phyloP scores from a whole-genome alignment of 2,113 vertebrate genomes.

The Oophaga pumilio region DNA sequence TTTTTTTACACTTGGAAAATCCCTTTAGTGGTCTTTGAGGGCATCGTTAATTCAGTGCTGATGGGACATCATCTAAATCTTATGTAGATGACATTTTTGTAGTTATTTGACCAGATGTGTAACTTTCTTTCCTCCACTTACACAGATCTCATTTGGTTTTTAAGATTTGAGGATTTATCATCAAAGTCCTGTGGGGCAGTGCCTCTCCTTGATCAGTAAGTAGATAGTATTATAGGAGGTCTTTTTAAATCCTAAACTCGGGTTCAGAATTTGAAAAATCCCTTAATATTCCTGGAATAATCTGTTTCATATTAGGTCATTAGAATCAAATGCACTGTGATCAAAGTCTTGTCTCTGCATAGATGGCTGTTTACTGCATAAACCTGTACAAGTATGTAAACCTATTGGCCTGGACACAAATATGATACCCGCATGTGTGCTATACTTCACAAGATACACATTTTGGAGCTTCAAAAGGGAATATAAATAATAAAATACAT shows the following conservation, averaged over 20 bases:
- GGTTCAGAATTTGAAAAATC: constrained; percentile 3
- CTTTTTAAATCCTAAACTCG: neutral
- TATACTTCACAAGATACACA: neutral
- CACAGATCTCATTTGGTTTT: neutral
- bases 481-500: neutral
- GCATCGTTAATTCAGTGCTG: neutral
- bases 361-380: neutral
- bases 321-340: neutral
- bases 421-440: neutral
- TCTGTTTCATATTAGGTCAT: constrained; percentile 8
- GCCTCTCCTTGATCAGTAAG: constrained; percentile 15
- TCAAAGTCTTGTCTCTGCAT: neutral
- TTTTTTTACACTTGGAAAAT: neutral
- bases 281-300: neutral
- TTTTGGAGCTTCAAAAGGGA: neutral
- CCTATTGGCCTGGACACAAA: neutral
- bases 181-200: neutral
- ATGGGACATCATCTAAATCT: neutral
- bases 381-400: neutral
- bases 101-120: constrained; percentile 11
- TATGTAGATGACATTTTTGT: neutral
- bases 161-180: constrained; percentile 24
- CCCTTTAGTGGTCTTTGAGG: neutral
- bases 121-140: neutral
- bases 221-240: neutral